These are phyloP conservation scores for Tenthredo distinguenda DNA, from an alignment of 2,888 invertebrate genomes.

Conservation along the genomic window DNA sequence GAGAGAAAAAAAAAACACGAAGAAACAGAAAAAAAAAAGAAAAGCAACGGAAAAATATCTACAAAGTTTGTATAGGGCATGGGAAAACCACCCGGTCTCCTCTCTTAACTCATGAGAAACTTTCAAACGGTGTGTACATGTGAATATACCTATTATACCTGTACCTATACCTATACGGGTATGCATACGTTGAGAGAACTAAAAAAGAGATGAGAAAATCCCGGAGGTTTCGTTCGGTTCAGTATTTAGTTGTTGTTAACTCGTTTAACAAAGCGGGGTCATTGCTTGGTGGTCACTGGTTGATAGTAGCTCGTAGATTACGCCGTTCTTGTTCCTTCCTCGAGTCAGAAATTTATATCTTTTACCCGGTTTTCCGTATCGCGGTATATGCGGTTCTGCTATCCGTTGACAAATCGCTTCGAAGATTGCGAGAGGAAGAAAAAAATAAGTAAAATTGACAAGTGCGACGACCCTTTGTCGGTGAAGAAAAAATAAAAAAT, in stretches of 20 bases:
- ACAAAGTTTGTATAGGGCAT: slow-evolving; percentile 33
- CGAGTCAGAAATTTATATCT: neutral
- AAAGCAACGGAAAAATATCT: neutral
- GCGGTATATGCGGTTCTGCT: neutral
- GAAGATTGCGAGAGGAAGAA: neutral
- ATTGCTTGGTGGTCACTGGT: neutral
- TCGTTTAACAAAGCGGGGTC: neutral
- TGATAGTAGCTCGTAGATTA: neutral
- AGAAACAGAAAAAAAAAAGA: neutral
- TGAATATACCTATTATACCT: slow-evolving; percentile 16
- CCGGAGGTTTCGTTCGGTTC: neutral
- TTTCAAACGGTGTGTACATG: neutral
- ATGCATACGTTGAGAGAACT: neutral
- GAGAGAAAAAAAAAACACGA: no score
- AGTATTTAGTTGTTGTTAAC: slow-evolving; percentile 1
- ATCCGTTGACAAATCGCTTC: neutral
- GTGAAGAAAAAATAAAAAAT: no score
- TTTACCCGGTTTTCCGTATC: neutral
- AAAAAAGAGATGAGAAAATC: neutral
- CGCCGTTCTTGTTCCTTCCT: neutral
- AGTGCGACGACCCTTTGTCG: no score
- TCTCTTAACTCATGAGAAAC: slow-evolving; percentile 28
- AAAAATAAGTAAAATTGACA: neutral
- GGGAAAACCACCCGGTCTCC: slow-evolving; percentile 4
- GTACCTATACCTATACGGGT: neutral